phyloP scores from a whole-genome alignment of 2,113 vertebrate genomes.

The Morone saxatilis region DNA sequence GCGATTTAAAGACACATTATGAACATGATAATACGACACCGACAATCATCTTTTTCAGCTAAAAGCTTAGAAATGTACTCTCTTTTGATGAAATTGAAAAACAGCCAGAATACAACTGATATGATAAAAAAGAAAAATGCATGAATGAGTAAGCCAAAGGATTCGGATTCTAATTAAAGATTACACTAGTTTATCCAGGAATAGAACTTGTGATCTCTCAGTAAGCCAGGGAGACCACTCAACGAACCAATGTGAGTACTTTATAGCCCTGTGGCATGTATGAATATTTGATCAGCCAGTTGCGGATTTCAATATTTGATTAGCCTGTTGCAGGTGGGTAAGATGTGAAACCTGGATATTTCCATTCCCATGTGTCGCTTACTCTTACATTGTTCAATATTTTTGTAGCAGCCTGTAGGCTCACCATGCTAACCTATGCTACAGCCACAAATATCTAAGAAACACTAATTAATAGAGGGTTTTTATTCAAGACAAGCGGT shows the following conservation, averaged over 20 bases:
- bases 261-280: slow-evolving; percentile 58
- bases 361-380: background rate
- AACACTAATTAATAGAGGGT: background rate
- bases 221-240: slow-evolving; percentile 50
- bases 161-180: slow-evolving; percentile 31
- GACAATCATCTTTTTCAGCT: rapidly evolving
- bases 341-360: slow-evolving; percentile 40
- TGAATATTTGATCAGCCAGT: slow-evolving; percentile 75
- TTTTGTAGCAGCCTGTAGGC: slow-evolving; percentile 5
- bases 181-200: slow-evolving; percentile 43
- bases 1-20: background rate
- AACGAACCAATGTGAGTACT: slow-evolving; percentile 53
- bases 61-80: background rate
- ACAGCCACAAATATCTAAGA: background rate
- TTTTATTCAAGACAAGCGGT: background rate
- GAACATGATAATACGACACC: background rate
- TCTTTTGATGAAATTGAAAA: background rate
- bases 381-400: slow-evolving; percentile 1
- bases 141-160: background rate
- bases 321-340: slow-evolving; percentile 59
- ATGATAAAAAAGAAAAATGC: background rate
- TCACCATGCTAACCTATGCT: background rate
- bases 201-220: slow-evolving; percentile 47
- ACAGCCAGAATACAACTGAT: background rate
- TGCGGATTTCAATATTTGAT: slow-evolving; percentile 76